These are phyloP conservation scores for Psophia crepitans DNA, from an alignment of 2,113 vertebrate genomes.

Conservation along the genomic window DNA sequence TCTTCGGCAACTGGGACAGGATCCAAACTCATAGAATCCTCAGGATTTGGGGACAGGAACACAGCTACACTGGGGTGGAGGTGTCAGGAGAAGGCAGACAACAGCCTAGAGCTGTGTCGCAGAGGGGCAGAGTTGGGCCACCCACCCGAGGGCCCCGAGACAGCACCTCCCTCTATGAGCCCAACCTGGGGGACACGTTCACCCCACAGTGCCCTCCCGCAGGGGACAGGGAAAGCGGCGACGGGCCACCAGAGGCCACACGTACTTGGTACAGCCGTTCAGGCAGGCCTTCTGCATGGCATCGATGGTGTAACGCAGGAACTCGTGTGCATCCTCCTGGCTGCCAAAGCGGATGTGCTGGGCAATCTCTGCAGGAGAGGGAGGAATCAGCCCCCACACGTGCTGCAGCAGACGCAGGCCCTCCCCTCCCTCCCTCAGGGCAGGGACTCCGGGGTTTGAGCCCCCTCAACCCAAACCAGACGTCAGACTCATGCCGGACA, in stretches of 20 bases:
- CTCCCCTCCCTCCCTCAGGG: neutral
- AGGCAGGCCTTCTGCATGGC: constrained; percentile 98
- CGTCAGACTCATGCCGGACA: rapidly evolving
- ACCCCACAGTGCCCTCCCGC: neutral
- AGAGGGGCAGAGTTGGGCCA: neutral
- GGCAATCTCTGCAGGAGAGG: constrained; percentile 83
- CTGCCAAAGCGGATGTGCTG: constrained; percentile 90
- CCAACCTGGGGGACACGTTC: neutral
- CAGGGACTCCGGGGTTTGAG: neutral
- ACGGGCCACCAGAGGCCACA: neutral
- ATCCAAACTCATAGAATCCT: neutral
- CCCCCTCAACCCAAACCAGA: neutral
- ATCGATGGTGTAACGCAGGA: constrained; percentile 91
- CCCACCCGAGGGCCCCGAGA: neutral
- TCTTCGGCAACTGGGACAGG: rapidly evolving
- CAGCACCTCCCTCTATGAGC: neutral
- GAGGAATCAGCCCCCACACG: neutral
- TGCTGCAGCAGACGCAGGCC: neutral
- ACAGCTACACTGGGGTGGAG: neutral
- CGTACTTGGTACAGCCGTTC: constrained; percentile 88
- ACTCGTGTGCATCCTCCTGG: constrained; percentile 96
- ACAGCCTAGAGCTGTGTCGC: neutral
- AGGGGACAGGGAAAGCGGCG: neutral
- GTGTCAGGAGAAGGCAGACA: neutral
- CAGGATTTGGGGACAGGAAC: neutral